phyloP scores from a whole-genome alignment of 2,888 invertebrate species.

The Odontothrips loti region DNA sequence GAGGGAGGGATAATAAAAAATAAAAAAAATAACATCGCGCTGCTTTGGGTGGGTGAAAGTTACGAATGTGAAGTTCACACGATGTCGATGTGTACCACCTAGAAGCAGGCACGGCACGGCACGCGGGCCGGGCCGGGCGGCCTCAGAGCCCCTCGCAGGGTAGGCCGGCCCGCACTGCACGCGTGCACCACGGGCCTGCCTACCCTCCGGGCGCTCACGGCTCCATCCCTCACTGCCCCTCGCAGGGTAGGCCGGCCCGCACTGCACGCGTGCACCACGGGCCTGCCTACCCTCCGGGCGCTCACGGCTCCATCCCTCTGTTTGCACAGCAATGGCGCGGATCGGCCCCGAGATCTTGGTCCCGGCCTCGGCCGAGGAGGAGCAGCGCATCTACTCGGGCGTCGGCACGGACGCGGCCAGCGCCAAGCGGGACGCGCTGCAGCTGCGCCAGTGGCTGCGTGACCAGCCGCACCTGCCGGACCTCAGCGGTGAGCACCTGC shows the following conservation, averaged over 20 bases:
- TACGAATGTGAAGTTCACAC: too few species aligned
- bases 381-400: constrained; percentile 12
- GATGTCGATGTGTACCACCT: too few species aligned
- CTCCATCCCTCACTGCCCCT: too few species aligned
- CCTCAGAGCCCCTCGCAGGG: too few species aligned
- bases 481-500: neutral
- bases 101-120: neutral
- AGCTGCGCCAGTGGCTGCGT: constrained; percentile 16
- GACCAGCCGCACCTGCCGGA: constrained; percentile 15
- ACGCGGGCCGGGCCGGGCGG: neutral
- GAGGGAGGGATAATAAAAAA: too few species aligned
- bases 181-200: too few species aligned
- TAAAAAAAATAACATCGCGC: too few species aligned
- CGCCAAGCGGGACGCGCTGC: constrained; percentile 18
- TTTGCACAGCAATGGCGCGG: neutral
- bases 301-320: neutral
- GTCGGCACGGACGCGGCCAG: constrained; percentile 17
- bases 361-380: neutral
- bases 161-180: too few species aligned
- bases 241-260: too few species aligned
- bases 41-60: too few species aligned
- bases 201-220: too few species aligned
- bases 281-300: neutral
- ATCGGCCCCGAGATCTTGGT: constrained; percentile 6
- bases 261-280: too few species aligned